A percentile compares a stretch with the other conserved stretches of the same genome.
Conservation (phyloP, 2,888 invertebrate species). For the Deilephila elpenor region DNA sequence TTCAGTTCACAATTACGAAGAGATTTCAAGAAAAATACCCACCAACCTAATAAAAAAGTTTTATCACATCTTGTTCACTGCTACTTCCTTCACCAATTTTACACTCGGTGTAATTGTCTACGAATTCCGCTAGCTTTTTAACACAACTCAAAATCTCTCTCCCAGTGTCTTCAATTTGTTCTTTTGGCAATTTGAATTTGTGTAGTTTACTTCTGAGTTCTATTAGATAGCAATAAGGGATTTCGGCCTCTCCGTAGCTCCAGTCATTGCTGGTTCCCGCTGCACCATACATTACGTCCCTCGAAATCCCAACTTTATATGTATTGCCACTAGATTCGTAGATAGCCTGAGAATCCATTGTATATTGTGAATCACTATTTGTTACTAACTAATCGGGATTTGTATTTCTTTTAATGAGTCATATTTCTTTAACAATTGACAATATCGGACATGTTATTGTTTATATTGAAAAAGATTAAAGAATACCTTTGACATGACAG, state of each 20-base stretch:
- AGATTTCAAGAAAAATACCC: neutral
- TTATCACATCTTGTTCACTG: conserved; percentile 22
- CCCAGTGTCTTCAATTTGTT: conserved; percentile 71
- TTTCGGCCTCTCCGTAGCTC: conserved; percentile 66
- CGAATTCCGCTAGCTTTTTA: conserved; percentile 69
- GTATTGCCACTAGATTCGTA: conserved; percentile 65
- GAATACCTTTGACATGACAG: conserved; percentile 74
- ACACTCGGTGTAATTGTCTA: conserved; percentile 54
- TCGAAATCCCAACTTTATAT: conserved; percentile 76
- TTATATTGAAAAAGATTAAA: neutral
- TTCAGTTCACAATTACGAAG: too few relatives aligned
- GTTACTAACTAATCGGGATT: neutral
- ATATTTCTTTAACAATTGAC: neutral
- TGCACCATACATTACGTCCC: conserved; percentile 74
- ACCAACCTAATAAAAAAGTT: conserved; percentile 5
- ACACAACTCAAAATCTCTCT: conserved; percentile 66
- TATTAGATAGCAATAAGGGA: conserved; percentile 75
- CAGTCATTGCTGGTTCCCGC: conserved; percentile 76
- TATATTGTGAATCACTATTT: conserved; percentile 32
- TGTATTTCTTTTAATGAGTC: neutral
- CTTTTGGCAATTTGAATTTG: conserved; percentile 67
- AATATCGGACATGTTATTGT: neutral
- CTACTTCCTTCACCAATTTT: conserved; percentile 28
- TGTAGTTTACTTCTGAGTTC: conserved; percentile 72
- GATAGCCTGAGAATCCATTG: conserved; percentile 60